Evolutionary conservation across 2,797 vertebrate species (phyloP).

Genomic region (Acanthurus leucopareius): DNA sequence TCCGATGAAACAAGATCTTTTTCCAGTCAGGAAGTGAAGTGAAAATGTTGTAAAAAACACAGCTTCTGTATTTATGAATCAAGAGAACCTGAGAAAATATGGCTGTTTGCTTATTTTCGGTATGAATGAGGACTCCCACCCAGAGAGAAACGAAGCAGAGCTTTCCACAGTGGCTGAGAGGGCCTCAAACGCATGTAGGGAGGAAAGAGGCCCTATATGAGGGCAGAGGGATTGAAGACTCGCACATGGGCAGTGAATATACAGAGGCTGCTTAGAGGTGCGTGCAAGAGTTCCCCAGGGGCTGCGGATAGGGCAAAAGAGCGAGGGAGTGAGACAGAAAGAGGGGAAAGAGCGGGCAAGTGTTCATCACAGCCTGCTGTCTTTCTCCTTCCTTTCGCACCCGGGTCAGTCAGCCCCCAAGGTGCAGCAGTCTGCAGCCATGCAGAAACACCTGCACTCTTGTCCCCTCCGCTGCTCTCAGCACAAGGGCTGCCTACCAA

Average conservation of each 20-base stretch:
- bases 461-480: slow-evolving; percentile 58
- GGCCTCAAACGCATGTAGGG: slow-evolving; percentile 68
- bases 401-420: slow-evolving; percentile 69
- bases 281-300: slow-evolving; percentile 71
- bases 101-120: slow-evolving; percentile 55
- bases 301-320: slow-evolving; percentile 54
- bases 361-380: slow-evolving; percentile 58
- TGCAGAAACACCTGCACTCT: slow-evolving; percentile 72
- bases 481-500: slow-evolving; percentile 52
- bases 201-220: slow-evolving; percentile 69
- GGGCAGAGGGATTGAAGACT: slow-evolving; percentile 63
- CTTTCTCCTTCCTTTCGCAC: slow-evolving; percentile 54
- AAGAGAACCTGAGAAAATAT: slow-evolving; percentile 33
- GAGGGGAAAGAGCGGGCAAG: slow-evolving; percentile 38
- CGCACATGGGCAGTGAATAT: slow-evolving; percentile 63
- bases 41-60: slow-evolving; percentile 15
- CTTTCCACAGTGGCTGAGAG: slow-evolving; percentile 61
- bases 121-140: slow-evolving; percentile 59
- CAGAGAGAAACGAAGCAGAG: slow-evolving; percentile 61
- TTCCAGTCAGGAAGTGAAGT: slow-evolving; percentile 5
- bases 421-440: slow-evolving; percentile 69
- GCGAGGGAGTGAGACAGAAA: slow-evolving; percentile 43
- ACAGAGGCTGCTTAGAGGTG: slow-evolving; percentile 77
- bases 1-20: neutral
- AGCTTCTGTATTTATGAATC: slow-evolving; percentile 43